Conservation (phyloP, 2,113 vertebrate genomes). For the human region DNA sequence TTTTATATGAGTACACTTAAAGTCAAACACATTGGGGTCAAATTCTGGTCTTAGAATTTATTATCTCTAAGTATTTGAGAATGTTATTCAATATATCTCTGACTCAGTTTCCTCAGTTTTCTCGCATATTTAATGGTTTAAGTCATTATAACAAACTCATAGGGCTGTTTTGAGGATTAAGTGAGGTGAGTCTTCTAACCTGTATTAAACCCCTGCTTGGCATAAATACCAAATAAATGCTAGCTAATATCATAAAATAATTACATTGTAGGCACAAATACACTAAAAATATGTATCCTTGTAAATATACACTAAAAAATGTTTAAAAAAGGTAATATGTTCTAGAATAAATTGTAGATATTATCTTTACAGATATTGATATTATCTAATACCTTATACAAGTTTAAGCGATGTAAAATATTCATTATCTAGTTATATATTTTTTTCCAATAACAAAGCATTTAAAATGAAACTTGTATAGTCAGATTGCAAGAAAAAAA, state of each 20-base stretch:
- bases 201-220: neutral
- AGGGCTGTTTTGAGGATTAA: neutral
- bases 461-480: neutral
- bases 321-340: neutral
- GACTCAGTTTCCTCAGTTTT: neutral
- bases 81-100: neutral
- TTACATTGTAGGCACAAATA: neutral
- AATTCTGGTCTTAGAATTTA: neutral
- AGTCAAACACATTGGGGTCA: neutral
- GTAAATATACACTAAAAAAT: neutral
- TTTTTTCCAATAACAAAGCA: neutral
- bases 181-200: neutral
- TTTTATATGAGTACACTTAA: neutral
- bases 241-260: neutral
- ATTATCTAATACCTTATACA: neutral
- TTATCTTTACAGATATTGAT: neutral
- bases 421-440: neutral
- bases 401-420: neutral
- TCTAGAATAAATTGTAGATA: neutral
- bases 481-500: neutral
- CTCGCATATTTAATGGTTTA: neutral
- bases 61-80: neutral
- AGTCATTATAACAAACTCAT: neutral
- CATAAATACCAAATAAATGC: neutral
- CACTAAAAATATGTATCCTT: neutral